Evolutionary conservation across 2,797 vertebrate species (phyloP), one percentile per base, ranked within the genome.

Genomic region (Chrysocyon brachyurus): DNA sequence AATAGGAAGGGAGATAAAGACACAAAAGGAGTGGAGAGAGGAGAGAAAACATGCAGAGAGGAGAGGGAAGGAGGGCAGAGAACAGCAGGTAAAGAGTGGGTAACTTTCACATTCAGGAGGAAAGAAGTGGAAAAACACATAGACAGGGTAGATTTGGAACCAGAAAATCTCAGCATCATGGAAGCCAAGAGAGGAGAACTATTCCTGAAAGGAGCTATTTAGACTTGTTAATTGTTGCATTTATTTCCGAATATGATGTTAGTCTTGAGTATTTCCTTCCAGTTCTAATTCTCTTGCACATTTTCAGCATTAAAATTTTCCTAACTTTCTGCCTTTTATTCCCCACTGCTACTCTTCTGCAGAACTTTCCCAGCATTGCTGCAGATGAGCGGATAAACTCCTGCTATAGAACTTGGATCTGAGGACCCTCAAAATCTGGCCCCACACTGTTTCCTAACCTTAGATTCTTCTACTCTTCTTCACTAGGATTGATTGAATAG

Each of bases 1-100:
- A 6, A 57, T 1, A 1, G 1, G 1, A n/a, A 72, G 5, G 1
- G 10, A 33, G 49, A 2, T 49, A 6, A 24, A 15, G 11, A 16
- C 31, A 11, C 33, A 12, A 31, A 14, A 2, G 2, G 1, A 22
- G 31, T 49, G 26, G 72, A 75, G 46, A 75, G 72, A 66, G 5
- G 36, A 21, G 4, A 26, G 15, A 2, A n/a, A 11, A 68, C 2
- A 2, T 2, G 1, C 17, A 73, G 5, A 0, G 2, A 33, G 28
- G 4, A 6, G n/a, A 2, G 31, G 15, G 21, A 12, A 3, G 2
- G 1, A 19, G 17, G 72, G 46, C 46, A 52, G 28, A n/a, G 5
- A 24, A 12, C 15, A 31, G 10, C 3, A 70, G 31, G 61, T 31
- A 46, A 61, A 4, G 15, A 82, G 6, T 22, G 49, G 1, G 15